phyloP scores from a whole-genome alignment of 2,888 invertebrate species.

The Apoderus coryli region DNA sequence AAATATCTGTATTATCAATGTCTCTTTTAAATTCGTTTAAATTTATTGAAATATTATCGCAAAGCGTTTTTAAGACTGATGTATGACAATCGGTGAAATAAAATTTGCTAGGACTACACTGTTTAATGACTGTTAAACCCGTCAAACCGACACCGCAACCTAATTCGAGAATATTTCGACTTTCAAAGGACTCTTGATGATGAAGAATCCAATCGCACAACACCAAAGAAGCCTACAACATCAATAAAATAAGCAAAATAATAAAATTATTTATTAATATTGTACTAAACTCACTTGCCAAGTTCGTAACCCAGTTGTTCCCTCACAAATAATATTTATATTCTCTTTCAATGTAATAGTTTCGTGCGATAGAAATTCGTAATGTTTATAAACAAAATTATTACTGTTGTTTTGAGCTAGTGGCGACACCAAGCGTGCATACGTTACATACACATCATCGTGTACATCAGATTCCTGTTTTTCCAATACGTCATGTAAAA shows the following conservation, averaged over 20 bases:
- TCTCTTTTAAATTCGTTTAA: constrained; percentile 23
- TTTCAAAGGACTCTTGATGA: constrained; percentile 36
- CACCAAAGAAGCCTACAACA: constrained; percentile 46
- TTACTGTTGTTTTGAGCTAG: constrained; percentile 1
- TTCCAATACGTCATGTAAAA: constrained; percentile 47
- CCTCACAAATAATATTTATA: constrained; percentile 54
- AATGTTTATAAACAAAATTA: constrained; percentile 45
- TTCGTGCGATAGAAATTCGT: constrained; percentile 32
- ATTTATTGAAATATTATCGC: constrained; percentile 49
- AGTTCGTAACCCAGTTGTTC: constrained; percentile 64
- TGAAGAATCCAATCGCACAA: constrained; percentile 55
- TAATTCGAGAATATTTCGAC: constrained; percentile 52
- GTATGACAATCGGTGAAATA: constrained; percentile 56
- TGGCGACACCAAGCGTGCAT: constrained; percentile 39
- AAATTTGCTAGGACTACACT: constrained; percentile 39
- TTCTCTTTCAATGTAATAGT: constrained; percentile 52
- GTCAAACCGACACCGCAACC: constrained; percentile 66
- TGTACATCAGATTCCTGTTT: constrained; percentile 39
- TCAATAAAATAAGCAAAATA: neutral
- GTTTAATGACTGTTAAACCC: constrained; percentile 45
- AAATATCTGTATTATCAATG: neutral
- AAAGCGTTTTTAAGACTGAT: constrained; percentile 46
- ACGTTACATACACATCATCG: constrained; percentile 47
- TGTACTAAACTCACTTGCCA: constrained; percentile 52
- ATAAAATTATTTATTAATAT: constrained; percentile 1